phyloP scores from a whole-genome alignment of 2,113 vertebrate species.

The Hypomesus transpacificus region DNA sequence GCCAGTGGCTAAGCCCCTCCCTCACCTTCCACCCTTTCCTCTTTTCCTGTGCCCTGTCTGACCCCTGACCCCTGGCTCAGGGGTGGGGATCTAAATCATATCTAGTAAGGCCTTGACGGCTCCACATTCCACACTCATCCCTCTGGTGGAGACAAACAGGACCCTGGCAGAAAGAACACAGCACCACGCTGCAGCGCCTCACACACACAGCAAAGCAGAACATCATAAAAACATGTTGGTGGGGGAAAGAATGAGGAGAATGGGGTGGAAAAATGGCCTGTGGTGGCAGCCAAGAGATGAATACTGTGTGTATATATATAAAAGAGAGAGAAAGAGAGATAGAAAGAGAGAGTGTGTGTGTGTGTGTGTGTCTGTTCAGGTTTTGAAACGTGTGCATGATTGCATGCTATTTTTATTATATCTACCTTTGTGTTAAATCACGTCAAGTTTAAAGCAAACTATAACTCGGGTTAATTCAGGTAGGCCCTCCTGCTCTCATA shows the following conservation, averaged over 20 bases:
- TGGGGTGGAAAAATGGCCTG: not conserved
- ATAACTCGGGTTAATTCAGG: conserved; percentile 1
- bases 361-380: no score
- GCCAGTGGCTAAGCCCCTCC: conserved; percentile 61
- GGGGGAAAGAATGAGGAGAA: not conserved
- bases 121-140: conserved; percentile 59
- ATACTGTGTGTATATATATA: no score
- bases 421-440: no score
- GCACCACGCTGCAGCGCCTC: not conserved
- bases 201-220: conserved; percentile 1
- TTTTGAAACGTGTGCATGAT: no score
- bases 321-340: no score
- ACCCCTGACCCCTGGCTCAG: conserved; percentile 54
- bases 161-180: conserved; percentile 2
- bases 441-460: no score
- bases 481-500: conserved; percentile 9
- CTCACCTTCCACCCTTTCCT: conserved; percentile 48
- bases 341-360: no score
- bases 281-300: no score
- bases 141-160: conserved; percentile 42
- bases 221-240: not conserved
- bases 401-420: no score
- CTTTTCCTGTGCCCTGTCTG: conserved; percentile 49
- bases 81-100: conserved; percentile 52
- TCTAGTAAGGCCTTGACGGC: conserved; percentile 43